A percentile compares a stretch with the other conserved stretches of the same genome.
These are phyloP conservation scores for Penaeus chinensis DNA, from an alignment of 1,140 invertebrate species.

Conservation along the genomic window DNA sequence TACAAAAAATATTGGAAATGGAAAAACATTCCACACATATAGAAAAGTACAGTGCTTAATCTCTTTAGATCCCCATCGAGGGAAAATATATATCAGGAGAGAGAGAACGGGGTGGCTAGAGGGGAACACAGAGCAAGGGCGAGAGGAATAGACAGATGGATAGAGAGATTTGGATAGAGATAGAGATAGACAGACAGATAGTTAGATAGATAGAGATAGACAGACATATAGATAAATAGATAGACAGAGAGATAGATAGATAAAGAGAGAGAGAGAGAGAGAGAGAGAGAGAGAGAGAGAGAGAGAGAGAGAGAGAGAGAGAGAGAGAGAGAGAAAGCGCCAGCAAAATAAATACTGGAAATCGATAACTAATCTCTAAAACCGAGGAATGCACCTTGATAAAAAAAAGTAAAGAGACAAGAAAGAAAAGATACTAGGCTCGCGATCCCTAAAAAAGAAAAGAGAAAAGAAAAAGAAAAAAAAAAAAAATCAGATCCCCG, in stretches of 20 bases:
- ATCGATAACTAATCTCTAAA: neutral
- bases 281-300: neutral
- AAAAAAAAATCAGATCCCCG: too few species aligned
- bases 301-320: slow-evolving; percentile 27
- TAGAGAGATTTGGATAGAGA: slow-evolving; percentile 20
- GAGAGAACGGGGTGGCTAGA: neutral
- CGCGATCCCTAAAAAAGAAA: too few species aligned
- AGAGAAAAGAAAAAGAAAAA: too few species aligned
- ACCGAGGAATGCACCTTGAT: too few species aligned
- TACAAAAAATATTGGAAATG: neutral
- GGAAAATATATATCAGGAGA: neutral
- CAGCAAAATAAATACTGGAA: neutral
- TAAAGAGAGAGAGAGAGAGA: slow-evolving; percentile 27
- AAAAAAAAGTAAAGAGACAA: too few species aligned
- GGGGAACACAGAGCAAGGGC: slow-evolving; percentile 9
- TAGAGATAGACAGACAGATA: neutral
- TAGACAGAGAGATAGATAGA: neutral
- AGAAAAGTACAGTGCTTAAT: neutral
- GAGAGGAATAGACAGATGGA: neutral
- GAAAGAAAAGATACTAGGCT: too few species aligned
- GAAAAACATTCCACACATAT: slow-evolving; percentile 2
- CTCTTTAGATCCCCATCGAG: neutral
- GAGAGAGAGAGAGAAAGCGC: too few species aligned
- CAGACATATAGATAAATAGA: neutral
- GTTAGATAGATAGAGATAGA: neutral